These are phyloP conservation scores for Zeuzera pyrina DNA, from an alignment of 2,888 invertebrate species.

Conservation along the genomic window DNA sequence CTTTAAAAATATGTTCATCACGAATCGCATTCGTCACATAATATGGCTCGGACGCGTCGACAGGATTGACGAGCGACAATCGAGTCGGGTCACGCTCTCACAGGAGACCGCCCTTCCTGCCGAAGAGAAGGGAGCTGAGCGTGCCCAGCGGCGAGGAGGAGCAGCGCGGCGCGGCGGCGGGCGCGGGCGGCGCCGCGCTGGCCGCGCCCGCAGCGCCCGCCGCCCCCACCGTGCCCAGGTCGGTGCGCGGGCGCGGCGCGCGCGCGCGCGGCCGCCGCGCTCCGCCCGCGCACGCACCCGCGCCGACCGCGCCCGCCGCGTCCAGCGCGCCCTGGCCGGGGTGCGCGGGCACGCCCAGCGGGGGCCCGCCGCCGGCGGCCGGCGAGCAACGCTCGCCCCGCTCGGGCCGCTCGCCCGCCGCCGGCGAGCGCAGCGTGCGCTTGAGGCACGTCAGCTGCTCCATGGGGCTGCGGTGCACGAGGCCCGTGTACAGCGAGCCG, in stretches of 20 bases:
- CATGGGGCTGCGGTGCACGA: conserved; percentile 82
- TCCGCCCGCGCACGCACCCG: conserved; percentile 29
- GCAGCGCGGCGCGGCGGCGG: conserved; percentile 27
- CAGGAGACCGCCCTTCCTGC: conserved; percentile 87
- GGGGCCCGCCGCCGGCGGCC: conserved; percentile 13
- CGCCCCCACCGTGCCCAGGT: conserved; percentile 56
- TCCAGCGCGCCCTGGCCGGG: conserved; percentile 74
- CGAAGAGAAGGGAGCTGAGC: conserved; percentile 85
- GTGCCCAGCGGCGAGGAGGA: conserved; percentile 76
- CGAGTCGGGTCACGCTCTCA: conserved; percentile 30
- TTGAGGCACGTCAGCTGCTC: conserved; percentile 84
- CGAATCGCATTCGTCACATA: conserved; percentile 4
- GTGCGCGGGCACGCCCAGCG: conserved; percentile 73
- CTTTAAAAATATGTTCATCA: not conserved
- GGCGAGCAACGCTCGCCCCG: conserved; percentile 34
- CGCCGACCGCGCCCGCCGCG: conserved; percentile 29
- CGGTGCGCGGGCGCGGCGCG: conserved; percentile 51
- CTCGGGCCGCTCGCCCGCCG: conserved; percentile 40
- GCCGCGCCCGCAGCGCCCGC: too few species aligned
- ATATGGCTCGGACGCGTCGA: conserved; percentile 6
- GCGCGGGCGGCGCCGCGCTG: conserved; percentile 26
- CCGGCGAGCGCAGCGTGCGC: conserved; percentile 57
- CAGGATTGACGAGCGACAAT: conserved; percentile 5
- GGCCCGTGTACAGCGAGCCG: conserved; percentile 75
- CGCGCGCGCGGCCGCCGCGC: conserved; percentile 43